Conservation (phyloP, 2,888 invertebrate genomes). For the Leucoptera coffeella region DNA sequence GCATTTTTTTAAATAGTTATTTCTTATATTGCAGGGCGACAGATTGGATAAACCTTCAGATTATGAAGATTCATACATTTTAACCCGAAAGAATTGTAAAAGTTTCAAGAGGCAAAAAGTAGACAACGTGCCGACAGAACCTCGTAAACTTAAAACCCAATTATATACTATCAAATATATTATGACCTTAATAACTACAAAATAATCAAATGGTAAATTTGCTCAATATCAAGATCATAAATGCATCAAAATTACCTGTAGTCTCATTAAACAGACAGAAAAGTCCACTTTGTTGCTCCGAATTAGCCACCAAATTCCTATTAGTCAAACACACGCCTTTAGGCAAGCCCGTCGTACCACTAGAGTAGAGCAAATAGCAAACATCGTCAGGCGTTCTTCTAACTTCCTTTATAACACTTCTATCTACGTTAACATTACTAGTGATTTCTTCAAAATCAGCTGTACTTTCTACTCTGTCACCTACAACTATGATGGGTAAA, state of each 20-base stretch:
- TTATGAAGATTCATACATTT: too few species aligned
- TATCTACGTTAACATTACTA: slow-evolving; percentile 35
- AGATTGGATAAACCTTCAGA: too few species aligned
- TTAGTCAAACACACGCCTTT: slow-evolving; percentile 68
- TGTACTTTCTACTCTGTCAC: slow-evolving; percentile 23
- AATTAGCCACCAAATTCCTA: slow-evolving; percentile 45
- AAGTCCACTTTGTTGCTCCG: slow-evolving; percentile 21
- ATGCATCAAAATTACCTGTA: slow-evolving; percentile 10
- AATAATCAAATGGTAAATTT: neutral
- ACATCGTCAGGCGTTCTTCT: slow-evolving; percentile 45
- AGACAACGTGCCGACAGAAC: too few species aligned
- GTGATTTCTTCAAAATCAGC: slow-evolving; percentile 57
- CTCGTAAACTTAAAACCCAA: too few species aligned
- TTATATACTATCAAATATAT: slow-evolving; percentile 1
- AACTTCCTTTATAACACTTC: slow-evolving; percentile 31
- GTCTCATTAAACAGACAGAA: slow-evolving; percentile 15
- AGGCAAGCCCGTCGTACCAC: slow-evolving; percentile 78
- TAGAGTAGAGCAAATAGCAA: slow-evolving; percentile 70
- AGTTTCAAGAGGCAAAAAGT: too few species aligned
- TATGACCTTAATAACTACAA: too few species aligned
- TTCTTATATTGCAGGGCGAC: too few species aligned
- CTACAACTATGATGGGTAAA: slow-evolving; percentile 42
- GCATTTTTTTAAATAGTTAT: too few species aligned
- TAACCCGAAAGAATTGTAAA: too few species aligned
- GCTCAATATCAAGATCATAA: neutral